A percentile compares a stretch with the other conserved stretches of the same genome.
Evolutionary conservation across 2,113 vertebrate genomes (phyloP).

Genomic region (Nothocercus julius): DNA sequence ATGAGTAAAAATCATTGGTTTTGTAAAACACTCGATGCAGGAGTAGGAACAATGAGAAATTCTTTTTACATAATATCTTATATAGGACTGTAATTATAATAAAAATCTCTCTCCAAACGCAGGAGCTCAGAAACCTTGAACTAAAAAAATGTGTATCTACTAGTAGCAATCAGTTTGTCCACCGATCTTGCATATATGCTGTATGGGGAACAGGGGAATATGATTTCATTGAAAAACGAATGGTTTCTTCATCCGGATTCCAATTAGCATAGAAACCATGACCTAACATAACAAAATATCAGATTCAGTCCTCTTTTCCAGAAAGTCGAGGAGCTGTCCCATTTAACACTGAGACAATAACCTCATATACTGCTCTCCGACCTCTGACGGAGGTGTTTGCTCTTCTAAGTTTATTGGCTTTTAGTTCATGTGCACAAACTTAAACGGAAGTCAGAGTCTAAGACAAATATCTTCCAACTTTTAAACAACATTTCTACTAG

Average conservation of each 20-base stretch:
- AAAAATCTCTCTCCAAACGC: neutral
- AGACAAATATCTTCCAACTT: neutral
- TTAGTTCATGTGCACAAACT: neutral
- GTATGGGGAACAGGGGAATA: neutral
- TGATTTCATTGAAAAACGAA: slow-evolving; percentile 11
- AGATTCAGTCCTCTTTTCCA: neutral
- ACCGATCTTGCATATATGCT: neutral
- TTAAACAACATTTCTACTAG: neutral
- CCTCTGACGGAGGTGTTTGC: neutral
- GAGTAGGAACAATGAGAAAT: neutral
- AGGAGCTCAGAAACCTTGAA: neutral
- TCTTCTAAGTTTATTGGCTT: neutral
- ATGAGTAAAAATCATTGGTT: neutral
- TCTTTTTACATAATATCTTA: neutral
- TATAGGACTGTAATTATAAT: neutral
- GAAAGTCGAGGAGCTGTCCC: neutral
- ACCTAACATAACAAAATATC: slow-evolving; percentile 2
- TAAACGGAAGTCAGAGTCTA: neutral
- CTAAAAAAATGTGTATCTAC: neutral
- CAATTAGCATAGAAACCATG: neutral
- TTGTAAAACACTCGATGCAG: neutral
- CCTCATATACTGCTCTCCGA: neutral
- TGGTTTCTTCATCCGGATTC: neutral
- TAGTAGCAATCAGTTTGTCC: neutral
- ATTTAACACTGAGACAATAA: neutral